Conservation (phyloP, 2,888 invertebrate species). For the Portevinia maculata region DNA sequence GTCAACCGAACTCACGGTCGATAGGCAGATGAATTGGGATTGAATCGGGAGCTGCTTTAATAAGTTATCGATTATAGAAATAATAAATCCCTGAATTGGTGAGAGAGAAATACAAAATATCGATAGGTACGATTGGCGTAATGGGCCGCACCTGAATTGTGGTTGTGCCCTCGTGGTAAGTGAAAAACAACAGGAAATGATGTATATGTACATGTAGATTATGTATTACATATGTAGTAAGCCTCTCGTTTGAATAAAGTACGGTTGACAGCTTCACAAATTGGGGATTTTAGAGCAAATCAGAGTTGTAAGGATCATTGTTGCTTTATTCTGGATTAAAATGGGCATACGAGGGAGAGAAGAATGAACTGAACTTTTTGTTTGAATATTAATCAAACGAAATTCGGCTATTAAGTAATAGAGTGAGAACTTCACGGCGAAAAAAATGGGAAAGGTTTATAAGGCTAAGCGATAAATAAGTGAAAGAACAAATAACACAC, state of each 20-base stretch:
- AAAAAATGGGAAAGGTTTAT: no score
- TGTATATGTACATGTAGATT: no score
- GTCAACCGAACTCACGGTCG: conserved; percentile 5
- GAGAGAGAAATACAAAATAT: background rate
- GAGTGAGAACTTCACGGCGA: no score
- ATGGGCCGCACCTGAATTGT: conserved; percentile 5
- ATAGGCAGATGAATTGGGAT: background rate
- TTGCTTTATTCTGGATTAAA: conserved; percentile 39
- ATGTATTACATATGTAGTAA: no score
- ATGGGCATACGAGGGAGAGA: background rate
- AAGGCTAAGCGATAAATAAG: no score
- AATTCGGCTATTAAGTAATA: no score
- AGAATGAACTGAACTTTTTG: no score
- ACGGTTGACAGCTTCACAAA: conserved; percentile 53
- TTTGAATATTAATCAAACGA: background rate
- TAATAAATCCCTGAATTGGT: conserved; percentile 43
- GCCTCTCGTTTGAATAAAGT: conserved; percentile 50
- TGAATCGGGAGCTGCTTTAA: conserved; percentile 7
- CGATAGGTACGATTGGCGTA: background rate
- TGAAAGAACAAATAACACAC: no score
- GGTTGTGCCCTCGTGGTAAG: conserved; percentile 18
- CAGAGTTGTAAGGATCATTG: conserved; percentile 25
- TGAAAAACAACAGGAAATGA: conserved; percentile 24
- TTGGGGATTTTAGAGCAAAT: conserved; percentile 15
- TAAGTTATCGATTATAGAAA: conserved; percentile 62